Conservation (phyloP, 2,797 vertebrate species). For the Odontamblyopus lacepedii region DNA sequence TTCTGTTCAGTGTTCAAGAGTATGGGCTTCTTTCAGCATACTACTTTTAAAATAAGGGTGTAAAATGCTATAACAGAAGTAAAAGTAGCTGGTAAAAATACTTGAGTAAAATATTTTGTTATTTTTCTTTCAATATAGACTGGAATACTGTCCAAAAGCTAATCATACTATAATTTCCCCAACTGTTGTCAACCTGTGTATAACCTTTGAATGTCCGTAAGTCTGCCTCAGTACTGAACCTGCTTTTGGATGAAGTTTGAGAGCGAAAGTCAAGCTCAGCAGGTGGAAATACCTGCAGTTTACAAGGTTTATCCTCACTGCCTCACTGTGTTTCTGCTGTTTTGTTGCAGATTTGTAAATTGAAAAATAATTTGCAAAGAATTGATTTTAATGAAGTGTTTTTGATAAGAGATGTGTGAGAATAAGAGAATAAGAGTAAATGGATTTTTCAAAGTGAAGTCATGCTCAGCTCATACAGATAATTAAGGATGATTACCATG, state of each 20-base stretch:
- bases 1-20: not conserved
- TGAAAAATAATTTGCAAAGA: not conserved
- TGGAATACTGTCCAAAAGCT: not conserved
- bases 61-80: too few relatives aligned
- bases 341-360: not conserved
- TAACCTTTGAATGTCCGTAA: not conserved
- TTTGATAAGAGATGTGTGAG: not conserved
- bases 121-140: not conserved
- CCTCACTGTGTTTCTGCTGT: constrained; percentile 8
- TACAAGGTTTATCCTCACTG: constrained; percentile 26
- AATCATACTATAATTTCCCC: too few relatives aligned
- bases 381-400: not conserved
- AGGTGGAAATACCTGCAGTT: constrained; percentile 43
- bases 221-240: not conserved
- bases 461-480: too few relatives aligned
- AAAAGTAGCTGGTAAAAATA: too few relatives aligned
- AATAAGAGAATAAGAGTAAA: not conserved
- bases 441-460: not conserved
- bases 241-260: constrained; percentile 5
- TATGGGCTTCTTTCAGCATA: not conserved
- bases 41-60: not conserved
- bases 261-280: constrained; percentile 28
- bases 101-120: too few relatives aligned
- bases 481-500: too few relatives aligned
- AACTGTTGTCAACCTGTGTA: not conserved